Evolutionary conservation across 2,888 invertebrate species (phyloP), one percentile per base, ranked within the genome.

Genomic region (Epirrhoe alternata): DNA sequence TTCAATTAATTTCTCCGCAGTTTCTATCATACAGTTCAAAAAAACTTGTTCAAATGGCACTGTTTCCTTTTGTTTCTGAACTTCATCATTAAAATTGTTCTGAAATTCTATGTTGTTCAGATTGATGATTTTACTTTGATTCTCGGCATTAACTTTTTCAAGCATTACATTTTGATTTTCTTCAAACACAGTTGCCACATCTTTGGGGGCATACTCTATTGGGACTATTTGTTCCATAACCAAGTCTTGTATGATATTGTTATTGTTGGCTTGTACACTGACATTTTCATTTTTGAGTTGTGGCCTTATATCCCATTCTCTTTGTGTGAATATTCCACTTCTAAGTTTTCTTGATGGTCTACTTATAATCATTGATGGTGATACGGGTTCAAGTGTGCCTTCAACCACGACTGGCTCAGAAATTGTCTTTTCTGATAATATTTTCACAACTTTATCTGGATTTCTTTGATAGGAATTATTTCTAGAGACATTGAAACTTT

Each of bases 391-490:
- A 49, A 90, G 77, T 62, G 80, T 78, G 10, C 83, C 83, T 49
- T 68, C 72, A 5, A 87, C 24, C 17, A 77, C 60, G 6, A 88
- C 62, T 16, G 87, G 86, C 16, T 82, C 71, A 17, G 74, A 77
- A 53, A 92, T 83, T 67, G 78, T 87, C 71, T 87, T 84, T 71
- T 90, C 86, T 45, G 90, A 90, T 74, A 92, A 70, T 61, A 92
- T 91, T 71, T 73, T 83, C 6, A 92, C 78, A 50, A 81, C 78
- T 53, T 75, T 73, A 62, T 56, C 42, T 62, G 30, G 64, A 7
- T 49, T 56, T 0, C 6, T 54, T 31, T 50, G 30, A 12, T 0
- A 14, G n/a, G 51, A 51, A 33, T 4, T 7, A 42, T 5, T 42
- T 51, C 33, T 33, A 45, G 17, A 6, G 5, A 6, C 14, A 17